A percentile compares a stretch with the other conserved stretches of the same genome.
Evolutionary conservation across 2,888 invertebrate species (phyloP).

Genomic region (Trichopria drosophilae): DNA sequence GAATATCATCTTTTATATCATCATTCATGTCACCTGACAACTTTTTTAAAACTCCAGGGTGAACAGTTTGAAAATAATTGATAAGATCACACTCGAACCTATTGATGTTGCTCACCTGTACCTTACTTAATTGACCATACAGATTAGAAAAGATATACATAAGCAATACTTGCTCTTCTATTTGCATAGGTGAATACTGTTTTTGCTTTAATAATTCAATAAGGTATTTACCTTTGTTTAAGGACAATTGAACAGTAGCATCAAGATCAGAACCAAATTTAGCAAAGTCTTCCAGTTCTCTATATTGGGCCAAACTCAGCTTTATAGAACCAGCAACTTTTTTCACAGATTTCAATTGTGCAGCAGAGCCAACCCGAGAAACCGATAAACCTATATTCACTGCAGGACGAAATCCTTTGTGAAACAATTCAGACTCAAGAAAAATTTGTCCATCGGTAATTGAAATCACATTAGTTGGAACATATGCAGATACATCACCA

Average conservation of each 20-base stretch:
- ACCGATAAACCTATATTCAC: constrained; percentile 68
- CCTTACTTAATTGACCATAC: constrained; percentile 14
- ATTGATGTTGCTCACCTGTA: constrained; percentile 15
- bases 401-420: constrained; percentile 66
- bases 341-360: constrained; percentile 67
- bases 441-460: constrained; percentile 69
- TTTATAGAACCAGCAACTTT: constrained; percentile 68
- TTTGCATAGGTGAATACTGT: not conserved
- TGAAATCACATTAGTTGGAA: constrained; percentile 68
- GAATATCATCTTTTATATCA: constrained; percentile 17
- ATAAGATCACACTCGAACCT: constrained; percentile 14
- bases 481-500: constrained; percentile 68
- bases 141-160: constrained; percentile 15
- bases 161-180: constrained; percentile 1
- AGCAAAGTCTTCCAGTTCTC: constrained; percentile 67
- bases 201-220: not conserved
- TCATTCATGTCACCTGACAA: constrained; percentile 17
- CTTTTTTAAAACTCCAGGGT: constrained; percentile 18
- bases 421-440: constrained; percentile 66
- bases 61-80: constrained; percentile 17
- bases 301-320: constrained; percentile 66
- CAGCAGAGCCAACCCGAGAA: constrained; percentile 66
- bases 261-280: constrained; percentile 68
- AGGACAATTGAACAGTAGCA: constrained; percentile 36
- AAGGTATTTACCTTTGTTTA: not conserved